Evolutionary conservation across 2,113 vertebrate species (phyloP).

Genomic region (Haplotaxodon microlepis): DNA sequence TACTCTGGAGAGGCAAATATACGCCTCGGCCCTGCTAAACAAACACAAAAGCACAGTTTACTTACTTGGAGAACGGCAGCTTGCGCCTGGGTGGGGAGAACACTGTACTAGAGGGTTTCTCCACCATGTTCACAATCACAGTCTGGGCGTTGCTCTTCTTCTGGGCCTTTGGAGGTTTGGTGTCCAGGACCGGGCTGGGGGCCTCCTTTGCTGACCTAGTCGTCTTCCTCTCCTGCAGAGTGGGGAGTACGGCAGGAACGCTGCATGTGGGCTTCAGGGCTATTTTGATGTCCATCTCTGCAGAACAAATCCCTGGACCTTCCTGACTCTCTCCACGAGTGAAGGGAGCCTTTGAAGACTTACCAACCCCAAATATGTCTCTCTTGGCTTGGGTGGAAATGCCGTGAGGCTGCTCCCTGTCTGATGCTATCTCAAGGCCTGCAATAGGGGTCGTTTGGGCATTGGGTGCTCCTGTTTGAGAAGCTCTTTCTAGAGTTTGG

Average conservation of each 20-base stretch:
- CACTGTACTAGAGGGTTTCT: slow-evolving; percentile 60
- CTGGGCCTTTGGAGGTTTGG: slow-evolving; percentile 61
- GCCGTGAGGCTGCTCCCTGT: not conserved
- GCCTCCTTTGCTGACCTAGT: not conserved
- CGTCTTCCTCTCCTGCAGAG: slow-evolving; percentile 2
- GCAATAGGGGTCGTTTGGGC: not conserved
- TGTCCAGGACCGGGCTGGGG: slow-evolving; percentile 65
- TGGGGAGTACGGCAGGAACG: not conserved
- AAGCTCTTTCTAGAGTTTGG: slow-evolving; percentile 20
- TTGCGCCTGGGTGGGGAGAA: slow-evolving; percentile 84
- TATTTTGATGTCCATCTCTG: slow-evolving; percentile 43
- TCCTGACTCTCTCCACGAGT: not conserved
- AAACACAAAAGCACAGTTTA: not conserved
- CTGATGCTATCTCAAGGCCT: slow-evolving; percentile 4
- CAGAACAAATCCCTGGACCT: not conserved
- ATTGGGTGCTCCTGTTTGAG: slow-evolving; percentile 2
- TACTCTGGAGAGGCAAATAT: not conserved
- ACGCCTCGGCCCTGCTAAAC: not conserved
- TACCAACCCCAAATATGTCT: not conserved
- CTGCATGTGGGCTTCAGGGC: slow-evolving; percentile 4
- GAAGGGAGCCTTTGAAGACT: not conserved
- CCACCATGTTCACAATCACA: slow-evolving; percentile 70
- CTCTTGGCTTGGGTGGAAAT: not conserved
- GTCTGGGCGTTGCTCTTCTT: slow-evolving; percentile 67
- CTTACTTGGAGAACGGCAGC: slow-evolving; percentile 79